Base-by-base conservation (phyloP, 2,113 vertebrate genomes). In the Ciconia maguari region DNA sequence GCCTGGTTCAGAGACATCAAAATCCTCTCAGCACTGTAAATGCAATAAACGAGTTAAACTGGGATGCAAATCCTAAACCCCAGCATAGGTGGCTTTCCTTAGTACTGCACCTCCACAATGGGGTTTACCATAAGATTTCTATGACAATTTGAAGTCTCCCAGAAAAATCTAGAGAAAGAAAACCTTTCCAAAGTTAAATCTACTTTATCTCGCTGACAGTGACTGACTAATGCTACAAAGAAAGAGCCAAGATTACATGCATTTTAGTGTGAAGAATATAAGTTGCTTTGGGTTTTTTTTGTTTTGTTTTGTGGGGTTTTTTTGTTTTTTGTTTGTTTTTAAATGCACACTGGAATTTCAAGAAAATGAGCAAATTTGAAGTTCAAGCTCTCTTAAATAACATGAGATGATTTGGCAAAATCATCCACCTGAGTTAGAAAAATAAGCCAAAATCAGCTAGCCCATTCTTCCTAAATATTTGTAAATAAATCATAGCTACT, bases 101-200 rank as follows among this genome's bases (percentile, higher is more conserved):
- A 70, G 75, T 14, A 36, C 92, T 20, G 62, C n/a, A 71, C 71
- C 86, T 84, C 79, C 58, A 87, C 62, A 66, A 34, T 8, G 29
- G 46, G 83, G 20, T 18, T 44, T 81, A 87, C 41, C 5, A 1
- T 32, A 89, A 85, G n/a, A 36, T 88, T 90, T 48, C 82, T 84
- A 66, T 6, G 10, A 30, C 81, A 12, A 13, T 65, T 66, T 60
- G 60, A 93, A 77, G 34, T 41, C 58, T 89, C 93, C 66, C 61
- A 54, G 58, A 94, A 87, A 94, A 96, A 62, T 14, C 34, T 41
- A 21, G 52, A 61, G 30, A 80, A 92, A 76, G 14, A 46, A 57
- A 91, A 68, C 41, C 83, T 57, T 89, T 54, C 38, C 27, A 18
- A 97, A 95, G 97, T 97, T 95, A 94, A 95, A 96, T 77, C 77